phyloP scores from a whole-genome alignment of 2,113 vertebrate genomes.

The Eolophus roseicapilla region DNA sequence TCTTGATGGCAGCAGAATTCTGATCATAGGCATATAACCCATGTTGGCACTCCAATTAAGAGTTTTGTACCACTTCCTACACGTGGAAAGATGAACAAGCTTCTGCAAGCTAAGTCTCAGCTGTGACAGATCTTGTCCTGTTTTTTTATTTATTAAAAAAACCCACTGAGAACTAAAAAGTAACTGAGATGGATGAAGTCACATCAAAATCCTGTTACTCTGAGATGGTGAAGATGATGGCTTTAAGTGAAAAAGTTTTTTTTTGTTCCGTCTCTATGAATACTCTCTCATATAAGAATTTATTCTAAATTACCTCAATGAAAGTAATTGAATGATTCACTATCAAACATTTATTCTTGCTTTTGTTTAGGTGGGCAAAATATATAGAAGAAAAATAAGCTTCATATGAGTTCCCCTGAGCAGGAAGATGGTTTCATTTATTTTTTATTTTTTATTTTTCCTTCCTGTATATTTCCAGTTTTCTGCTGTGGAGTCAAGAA shows the following conservation, averaged over 20 bases:
- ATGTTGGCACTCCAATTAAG: slow-evolving; percentile 34
- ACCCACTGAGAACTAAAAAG: background rate
- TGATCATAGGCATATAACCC: slow-evolving; percentile 60
- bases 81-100: slow-evolving; percentile 36
- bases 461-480: background rate
- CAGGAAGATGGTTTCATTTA: background rate
- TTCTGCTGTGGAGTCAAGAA: background rate
- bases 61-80: slow-evolving; percentile 35
- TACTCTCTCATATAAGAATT: background rate
- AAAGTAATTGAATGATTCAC: background rate
- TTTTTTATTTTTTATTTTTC: too few species aligned
- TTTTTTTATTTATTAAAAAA: background rate
- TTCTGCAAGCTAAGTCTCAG: slow-evolving; percentile 26
- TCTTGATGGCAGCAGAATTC: slow-evolving; percentile 85
- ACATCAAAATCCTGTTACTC: slow-evolving; percentile 1
- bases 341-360: slow-evolving; percentile 9
- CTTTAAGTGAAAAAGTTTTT: background rate
- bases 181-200: background rate
- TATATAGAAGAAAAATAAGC: background rate
- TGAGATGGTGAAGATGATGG: background rate
- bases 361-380: slow-evolving; percentile 31
- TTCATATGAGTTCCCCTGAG: background rate
- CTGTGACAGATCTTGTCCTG: background rate
- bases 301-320: slow-evolving; percentile 26
- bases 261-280: slow-evolving; percentile 5